Base-by-base conservation (phyloP, 2,113 vertebrate species). In the Corythornis vintsioides region DNA sequence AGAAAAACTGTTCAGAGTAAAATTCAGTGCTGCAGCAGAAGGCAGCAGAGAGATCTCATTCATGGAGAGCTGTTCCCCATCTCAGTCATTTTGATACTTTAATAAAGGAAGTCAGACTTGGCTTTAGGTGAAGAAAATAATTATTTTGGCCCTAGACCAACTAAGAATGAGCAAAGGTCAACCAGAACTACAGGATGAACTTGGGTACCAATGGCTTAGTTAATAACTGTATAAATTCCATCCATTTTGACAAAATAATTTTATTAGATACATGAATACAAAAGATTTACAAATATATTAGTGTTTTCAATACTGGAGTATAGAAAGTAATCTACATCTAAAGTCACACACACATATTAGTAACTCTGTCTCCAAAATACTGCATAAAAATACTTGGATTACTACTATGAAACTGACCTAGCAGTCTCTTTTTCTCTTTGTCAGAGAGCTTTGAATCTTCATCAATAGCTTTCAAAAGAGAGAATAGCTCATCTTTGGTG, bases 341-440 rank as follows among this genome's bases (percentile, higher is more conserved):
- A 76, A 94, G 6, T 93, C 96, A 97, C 57, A 96, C 93, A 96
- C 96, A 98, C 60, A 97, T 84, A 86, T 94, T 97, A 87, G 97
- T 97, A 93, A 98, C 91, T 98, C 97, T 98, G 71, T 98, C 98
- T 91, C 98, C 98, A 98, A 99, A 99, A 97, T 99, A 99, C 69
- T 99, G 98, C 93, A 98, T 97, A 95, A 99, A 99, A 94, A 99
- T 98, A 52, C 98, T 97, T 7, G 99, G 99, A 70, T 99, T 99
- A 87, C 98, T 98, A 96, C 98, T 99, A 56, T 98, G 98, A 97
- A 99, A 99, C 75, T 99, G 99, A 86, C 97, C 98, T 66, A 99
- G 97, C 83, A 99, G 93, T 24, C 98, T 98, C 76, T 98, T 98
- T 97, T 98, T 99, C 69, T 99, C 98, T 96, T 98, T 99, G 71